phyloP scores from a whole-genome alignment of 2,888 invertebrate species.

The Imbricaverruca yamaguchii region DNA sequence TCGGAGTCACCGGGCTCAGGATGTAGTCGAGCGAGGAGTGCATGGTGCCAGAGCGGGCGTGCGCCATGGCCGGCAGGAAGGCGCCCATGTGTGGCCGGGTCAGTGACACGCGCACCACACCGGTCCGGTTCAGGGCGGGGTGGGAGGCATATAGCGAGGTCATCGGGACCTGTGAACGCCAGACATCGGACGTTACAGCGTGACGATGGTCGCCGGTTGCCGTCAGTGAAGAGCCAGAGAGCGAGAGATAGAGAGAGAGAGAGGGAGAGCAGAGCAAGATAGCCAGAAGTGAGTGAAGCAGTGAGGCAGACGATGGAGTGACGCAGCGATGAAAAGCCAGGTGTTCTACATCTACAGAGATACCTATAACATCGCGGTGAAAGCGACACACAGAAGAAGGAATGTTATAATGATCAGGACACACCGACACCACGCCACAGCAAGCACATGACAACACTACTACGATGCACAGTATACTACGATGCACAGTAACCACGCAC shows the following conservation, averaged over 20 bases:
- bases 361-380: too few relatives aligned
- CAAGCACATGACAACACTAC: too few relatives aligned
- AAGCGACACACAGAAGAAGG: too few relatives aligned
- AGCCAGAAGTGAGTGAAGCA: too few relatives aligned
- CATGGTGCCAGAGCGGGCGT: background rate
- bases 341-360: too few relatives aligned
- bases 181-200: background rate
- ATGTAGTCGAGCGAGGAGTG: slow-evolving; percentile 7
- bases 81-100: background rate
- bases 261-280: too few relatives aligned
- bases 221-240: background rate
- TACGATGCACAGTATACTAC: too few relatives aligned
- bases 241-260: background rate
- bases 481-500: too few relatives aligned
- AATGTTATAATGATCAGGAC: too few relatives aligned
- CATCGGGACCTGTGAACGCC: background rate
- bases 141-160: background rate
- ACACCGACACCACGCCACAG: too few relatives aligned
- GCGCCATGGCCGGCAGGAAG: background rate
- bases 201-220: background rate
- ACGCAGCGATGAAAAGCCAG: too few relatives aligned
- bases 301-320: too few relatives aligned
- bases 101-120: background rate
- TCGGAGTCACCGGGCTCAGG: background rate
- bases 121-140: background rate